Base-by-base conservation (phyloP, 2,888 invertebrate genomes). In the Eueremaeus valkanovi region DNA sequence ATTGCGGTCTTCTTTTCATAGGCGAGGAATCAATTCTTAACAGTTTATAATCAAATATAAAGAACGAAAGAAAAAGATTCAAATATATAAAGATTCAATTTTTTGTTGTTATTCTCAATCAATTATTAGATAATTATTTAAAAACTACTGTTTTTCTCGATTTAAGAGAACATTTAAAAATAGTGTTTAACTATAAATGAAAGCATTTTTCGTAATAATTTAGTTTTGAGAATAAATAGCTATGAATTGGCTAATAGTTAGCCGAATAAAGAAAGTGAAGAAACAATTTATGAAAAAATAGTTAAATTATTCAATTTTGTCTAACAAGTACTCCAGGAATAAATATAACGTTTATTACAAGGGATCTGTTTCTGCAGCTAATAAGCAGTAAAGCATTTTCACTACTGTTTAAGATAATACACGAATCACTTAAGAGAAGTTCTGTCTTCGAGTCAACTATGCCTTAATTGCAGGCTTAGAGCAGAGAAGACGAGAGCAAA, bases 1-100 rank as follows among this genome's bases (percentile, higher is more conserved):
- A 42, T 68, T 68, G 40, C 68, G 68, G 40, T 21, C 40, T 68
- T 63, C 55, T 63, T 63, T 29, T 58, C 29, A 33, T 16, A 63
- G n/a, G 9, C 18, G 27, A 33, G 33, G 18, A 63, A 63, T 55
- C 55, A 21, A 55, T 63, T 63, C 63, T 33, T 63, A 31, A 33
- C 3, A 24, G 8, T 8, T 18, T 5, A 63, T 33, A 63, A 63
- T 63, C 63, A 63, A 63, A 63, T 63, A 63, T 55, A 21, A 8
- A 8, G n/a, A 16, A 33, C 8, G 33, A 33, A 27, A n/a, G 3
- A 31, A 29, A 9, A 61, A 55, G 27, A 55, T n/a, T n/a, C n/a
- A n/a, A n/a, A n/a, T n/a, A n/a, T n/a, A n/a, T n/a, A n/a, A n/a
- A n/a, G n/a, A n/a, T n/a, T n/a, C n/a, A n/a, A n/a, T 45, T 16